Conservation (phyloP, 2,113 vertebrate species). For the Dolichotis patagonum region DNA sequence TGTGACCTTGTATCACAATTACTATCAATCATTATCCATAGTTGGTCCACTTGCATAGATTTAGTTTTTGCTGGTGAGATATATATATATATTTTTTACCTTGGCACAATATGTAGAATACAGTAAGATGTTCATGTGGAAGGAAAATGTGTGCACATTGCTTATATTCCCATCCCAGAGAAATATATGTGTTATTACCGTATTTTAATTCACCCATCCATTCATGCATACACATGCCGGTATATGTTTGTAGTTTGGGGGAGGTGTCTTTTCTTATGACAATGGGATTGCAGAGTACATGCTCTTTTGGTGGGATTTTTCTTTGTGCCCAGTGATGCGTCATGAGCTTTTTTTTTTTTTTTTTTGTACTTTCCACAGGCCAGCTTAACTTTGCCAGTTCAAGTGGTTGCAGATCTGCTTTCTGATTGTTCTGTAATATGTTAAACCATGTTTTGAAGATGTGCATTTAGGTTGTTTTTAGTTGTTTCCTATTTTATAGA, state of each 20-base stretch:
- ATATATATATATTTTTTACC: neutral
- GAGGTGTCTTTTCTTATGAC: neutral
- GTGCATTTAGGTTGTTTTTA: slow-evolving; percentile 10
- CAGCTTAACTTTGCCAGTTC: neutral
- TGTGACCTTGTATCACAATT: neutral
- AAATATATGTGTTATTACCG: slow-evolving; percentile 27
- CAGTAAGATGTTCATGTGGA: slow-evolving; percentile 48
- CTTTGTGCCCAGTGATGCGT: neutral
- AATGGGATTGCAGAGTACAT: neutral
- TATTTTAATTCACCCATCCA: neutral
- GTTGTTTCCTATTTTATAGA: slow-evolving; percentile 25
- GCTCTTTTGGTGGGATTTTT: slow-evolving; percentile 40
- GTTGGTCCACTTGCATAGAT: neutral
- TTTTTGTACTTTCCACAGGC: neutral
- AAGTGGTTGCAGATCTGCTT: neutral
- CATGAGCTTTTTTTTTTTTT: neutral
- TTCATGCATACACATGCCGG: neutral
- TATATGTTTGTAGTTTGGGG: neutral
- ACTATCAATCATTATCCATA: neutral
- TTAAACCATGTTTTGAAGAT: slow-evolving; percentile 33
- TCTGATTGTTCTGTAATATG: neutral
- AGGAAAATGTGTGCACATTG: slow-evolving; percentile 49
- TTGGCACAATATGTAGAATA: neutral
- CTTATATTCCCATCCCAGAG: neutral
- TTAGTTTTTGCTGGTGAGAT: neutral